Conservation (phyloP, 2,113 vertebrate species). For the Tapirus terrestris region DNA sequence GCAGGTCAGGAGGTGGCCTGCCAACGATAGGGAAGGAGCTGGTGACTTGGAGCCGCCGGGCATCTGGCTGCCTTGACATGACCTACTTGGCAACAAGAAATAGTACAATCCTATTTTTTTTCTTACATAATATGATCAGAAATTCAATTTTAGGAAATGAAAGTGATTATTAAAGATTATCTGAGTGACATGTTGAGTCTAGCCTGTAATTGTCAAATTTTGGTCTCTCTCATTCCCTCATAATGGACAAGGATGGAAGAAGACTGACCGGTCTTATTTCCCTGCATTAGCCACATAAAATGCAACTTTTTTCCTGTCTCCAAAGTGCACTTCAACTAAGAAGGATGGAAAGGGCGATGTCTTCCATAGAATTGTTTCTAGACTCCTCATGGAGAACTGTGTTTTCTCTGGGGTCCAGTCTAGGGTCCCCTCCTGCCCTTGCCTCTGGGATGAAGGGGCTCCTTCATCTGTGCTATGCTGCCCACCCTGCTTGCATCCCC, state of each 20-base stretch:
- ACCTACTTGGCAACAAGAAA: not conserved
- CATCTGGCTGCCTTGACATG: not conserved
- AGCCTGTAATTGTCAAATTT: not conserved
- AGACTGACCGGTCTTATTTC: not conserved
- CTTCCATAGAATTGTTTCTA: not conserved
- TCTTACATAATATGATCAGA: not conserved
- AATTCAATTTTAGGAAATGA: constrained; percentile 36
- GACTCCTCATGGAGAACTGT: not conserved
- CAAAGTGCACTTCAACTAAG: not conserved
- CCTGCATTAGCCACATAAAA: not conserved
- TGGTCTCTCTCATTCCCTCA: not conserved
- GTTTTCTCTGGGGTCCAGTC: not conserved
- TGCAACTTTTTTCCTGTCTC: not conserved
- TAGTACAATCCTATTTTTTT: not conserved
- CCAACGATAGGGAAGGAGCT: not conserved
- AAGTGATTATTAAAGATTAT: not conserved
- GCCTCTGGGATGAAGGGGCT: not conserved
- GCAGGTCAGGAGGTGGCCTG: not conserved
- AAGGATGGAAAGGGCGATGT: not conserved
- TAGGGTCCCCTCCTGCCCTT: not conserved
- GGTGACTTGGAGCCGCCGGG: not conserved
- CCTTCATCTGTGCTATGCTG: not conserved
- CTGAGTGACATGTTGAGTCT: not conserved
- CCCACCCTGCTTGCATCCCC: not conserved
- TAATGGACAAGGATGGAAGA: not conserved